Evolutionary conservation across 2,888 invertebrate genomes (phyloP), one percentile per base, ranked within the genome.

Genomic region (Molorchus minor): DNA sequence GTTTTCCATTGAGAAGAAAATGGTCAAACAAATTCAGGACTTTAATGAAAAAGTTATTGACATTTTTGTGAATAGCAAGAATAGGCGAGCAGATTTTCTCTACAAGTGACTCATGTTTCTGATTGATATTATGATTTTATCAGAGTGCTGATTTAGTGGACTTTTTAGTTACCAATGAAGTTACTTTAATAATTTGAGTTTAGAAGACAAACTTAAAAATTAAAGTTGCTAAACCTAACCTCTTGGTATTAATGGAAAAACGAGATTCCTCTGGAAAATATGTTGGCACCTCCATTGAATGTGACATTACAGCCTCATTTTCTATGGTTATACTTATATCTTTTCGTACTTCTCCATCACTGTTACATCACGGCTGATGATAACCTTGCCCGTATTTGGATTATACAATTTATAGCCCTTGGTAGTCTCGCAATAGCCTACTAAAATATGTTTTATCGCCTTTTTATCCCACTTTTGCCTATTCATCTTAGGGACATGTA

Each of bases 341-440:
- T n/a, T 4, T 19, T 5, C 2, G 53, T 54, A 43, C 71, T n/a
- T 43, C 20, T 70, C n/a, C n/a, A n/a, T n/a, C n/a, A n/a, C n/a
- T n/a, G n/a, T n/a, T 25, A 25, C 25, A 38, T 58, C 55, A 12
- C 46, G 12, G 16, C 21, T 46, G 3, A 29, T 54, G 8, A 57
- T 15, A 13, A 58, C 30, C 13, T 44, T 17, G 7, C 30, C 12
- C 8, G 41, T 17, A n/a, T 12, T 19, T 36, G 58, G 54, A 49
- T 60, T 38, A 35, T 62, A 57, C 1, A 64, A 17, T n/a, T 65
- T 43, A 49, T 70, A 69, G 10, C 63, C 69, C 41, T 68, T 69
- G 4, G 57, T 36, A 15, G 51, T 46, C 12, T 66, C 66, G 53
- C 53, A 54, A 49, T 56, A 70, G 3, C 69, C 69, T 4, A 70